Evolutionary conservation across 2,113 vertebrate species (phyloP).

Genomic region (Pachyramphus minor): DNA sequence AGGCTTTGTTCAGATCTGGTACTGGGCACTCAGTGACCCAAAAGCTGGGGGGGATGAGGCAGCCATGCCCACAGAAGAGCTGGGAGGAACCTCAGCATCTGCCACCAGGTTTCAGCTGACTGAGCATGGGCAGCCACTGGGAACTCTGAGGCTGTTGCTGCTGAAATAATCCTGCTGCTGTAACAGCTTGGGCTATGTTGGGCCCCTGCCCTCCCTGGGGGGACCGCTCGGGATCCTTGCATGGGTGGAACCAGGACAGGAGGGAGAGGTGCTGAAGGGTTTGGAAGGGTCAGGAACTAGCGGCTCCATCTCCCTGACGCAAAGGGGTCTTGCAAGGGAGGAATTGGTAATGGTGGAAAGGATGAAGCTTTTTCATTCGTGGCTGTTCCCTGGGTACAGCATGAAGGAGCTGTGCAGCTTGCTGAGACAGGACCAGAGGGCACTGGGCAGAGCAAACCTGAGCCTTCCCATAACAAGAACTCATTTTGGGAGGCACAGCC

Average conservation of each 20-base stretch:
- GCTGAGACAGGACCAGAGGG: fast-evolving
- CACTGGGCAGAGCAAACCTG: neutral
- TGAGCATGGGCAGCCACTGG: fast-evolving
- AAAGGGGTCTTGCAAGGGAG: neutral
- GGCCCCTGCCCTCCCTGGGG: neutral
- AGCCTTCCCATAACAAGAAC: neutral
- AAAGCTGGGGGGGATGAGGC: neutral
- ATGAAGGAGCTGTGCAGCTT: neutral
- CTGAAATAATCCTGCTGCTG: neutral
- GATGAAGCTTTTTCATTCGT: neutral
- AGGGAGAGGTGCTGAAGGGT: neutral
- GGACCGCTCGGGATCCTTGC: neutral
- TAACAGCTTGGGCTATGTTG: fast-evolving
- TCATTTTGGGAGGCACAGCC: neutral
- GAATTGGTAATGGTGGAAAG: fast-evolving
- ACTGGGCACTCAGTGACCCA: fast-evolving
- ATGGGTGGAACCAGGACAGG: neutral
- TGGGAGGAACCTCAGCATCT: fast-evolving
- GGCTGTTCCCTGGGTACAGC: neutral
- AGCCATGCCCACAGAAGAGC: fast-evolving
- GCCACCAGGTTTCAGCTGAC: fast-evolving
- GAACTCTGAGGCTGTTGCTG: fast-evolving
- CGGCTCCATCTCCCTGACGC: fast-evolving
- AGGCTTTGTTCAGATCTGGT: neutral
- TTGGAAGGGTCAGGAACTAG: neutral